Evolutionary conservation across 2,888 invertebrate genomes (phyloP), one percentile per base, ranked within the genome.

Genomic region (Lutraria lutraria): DNA sequence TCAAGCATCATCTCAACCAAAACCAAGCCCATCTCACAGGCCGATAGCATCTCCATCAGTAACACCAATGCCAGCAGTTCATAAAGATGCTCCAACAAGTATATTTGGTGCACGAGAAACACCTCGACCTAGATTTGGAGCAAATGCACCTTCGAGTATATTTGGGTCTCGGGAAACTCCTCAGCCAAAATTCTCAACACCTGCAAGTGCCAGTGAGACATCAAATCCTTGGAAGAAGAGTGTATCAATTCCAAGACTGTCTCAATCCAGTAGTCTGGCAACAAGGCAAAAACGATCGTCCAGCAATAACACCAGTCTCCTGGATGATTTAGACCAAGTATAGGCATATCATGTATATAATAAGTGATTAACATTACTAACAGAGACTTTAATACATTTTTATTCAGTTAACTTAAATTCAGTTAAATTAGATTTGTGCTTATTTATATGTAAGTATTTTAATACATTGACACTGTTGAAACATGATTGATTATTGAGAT

Each of bases 61-160:
- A 19, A 83, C 87, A n/a, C 87, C 87, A 2, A 53, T 87, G 53
- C 87, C 87, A 2, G 21, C 82, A 60, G 29, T 79, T n/a, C 29
- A 87, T 21, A 54, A 60, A n/a, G 54, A 52, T 19, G 87, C 87
- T 25, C 87, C 87, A n/a, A 83, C 87, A 21, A 87, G 87, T 60
- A 87, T 87, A 56, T 87, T 87, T 79, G 86, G 86, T 34, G 4
- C 87, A 31, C 53, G 87, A n/a, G 87, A 83, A 43, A 87, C 87
- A 10, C 87, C 87, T 25, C n/a, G 43, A 29, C 87, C 87, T 8
- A 76, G 29, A 76, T 87, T 87, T 53, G 81, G 86, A n/a, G 56
- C 43, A 13, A 21, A 25, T 85, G 83, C 87, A n/a, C 82, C 87
- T 2, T 63, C 86, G 10, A 86, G 81, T 31, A 86, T 86, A 25